Base-by-base conservation (phyloP, 2,113 vertebrate genomes). In the Pelodiscus sinensis region DNA sequence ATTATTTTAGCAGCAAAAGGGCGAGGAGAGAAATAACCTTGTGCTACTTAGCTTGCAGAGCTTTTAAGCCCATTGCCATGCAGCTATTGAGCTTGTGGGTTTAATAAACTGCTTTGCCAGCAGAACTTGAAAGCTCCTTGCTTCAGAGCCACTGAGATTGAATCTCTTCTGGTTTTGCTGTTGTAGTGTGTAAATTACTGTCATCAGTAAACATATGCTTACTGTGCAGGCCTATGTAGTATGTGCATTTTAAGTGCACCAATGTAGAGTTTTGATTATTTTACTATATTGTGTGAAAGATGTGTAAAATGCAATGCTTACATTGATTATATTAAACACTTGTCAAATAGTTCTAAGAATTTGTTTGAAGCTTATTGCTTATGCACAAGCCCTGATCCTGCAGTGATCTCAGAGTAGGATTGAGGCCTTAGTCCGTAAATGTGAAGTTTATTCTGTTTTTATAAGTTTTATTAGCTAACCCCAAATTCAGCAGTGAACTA, bases 11-110 rank as follows among this genome's bases (percentile, higher is more conserved):
- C 81, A 90, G 75, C 18, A 90, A 81, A 84, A 88, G 58, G 29
- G 44, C 58, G 82, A 84, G 60, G 58, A 90, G 21, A 84, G 92
- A 77, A 96, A 51, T 92, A 92, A 86, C 50, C 62, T 55, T 0
- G 22, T 92, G 79, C 52, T 80, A 11, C 29, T 91, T 95, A 86
- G 51, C 77, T 93, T 94, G 27, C 81, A 57, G 50, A 77, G 62
- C 85, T 91, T 31, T 27, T 0, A 4, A 92, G 81, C 68, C 52
- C 14, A 19, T 95, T 96, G 75, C 60, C 50, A 1, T 18, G 15
- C 80, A 86, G 75, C 68, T 81, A 3, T 44, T 57, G 88, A 93
- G 57, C 38, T 91, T 35, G 56, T 88, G 84, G 82, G 77, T 35
- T 13, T 86, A 54, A 54, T 54, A 50, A 95, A 31, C n/a, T 86